Base-by-base conservation (phyloP, 2,888 invertebrate genomes). In the Pachliopta kotzebuea region DNA sequence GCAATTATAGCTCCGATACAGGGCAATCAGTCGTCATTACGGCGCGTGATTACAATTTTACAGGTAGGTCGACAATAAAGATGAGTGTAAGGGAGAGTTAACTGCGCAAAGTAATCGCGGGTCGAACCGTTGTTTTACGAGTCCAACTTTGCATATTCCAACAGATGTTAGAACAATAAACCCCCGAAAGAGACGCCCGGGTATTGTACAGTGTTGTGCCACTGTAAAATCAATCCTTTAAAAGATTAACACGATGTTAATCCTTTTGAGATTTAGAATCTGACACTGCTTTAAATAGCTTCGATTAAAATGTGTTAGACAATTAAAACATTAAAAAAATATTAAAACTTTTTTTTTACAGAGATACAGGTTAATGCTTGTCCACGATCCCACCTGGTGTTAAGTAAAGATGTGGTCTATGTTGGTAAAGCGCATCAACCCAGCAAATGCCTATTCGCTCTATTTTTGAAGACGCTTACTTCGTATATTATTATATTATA, bases 131-230 rank as follows among this genome's bases (percentile, higher is more conserved):
- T 80, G 82, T 79, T 90, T 88, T 90, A 88, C 80, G 85, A 84
- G 72, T 76, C 75, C 73, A 77, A 85, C 82, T 89, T 89, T 86
- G 88, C 89, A 89, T 89, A 87, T 82, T 80, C 85, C 81, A 77
- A 79, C 89, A 88, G 88, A 86, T 89, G 90, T 80, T 85, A 72
- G 79, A 76, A 84, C 83, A 84, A 85, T 88, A 86, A 88, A 87
- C 80, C 45, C 26, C 79, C 76, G 72, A 81, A 81, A 79, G 80
- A 81, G 81, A 76, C 79, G 79, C 80, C 70, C 71, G 83, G 78
- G 81, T 77, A 77, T 71, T 72, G 70, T 71, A 67, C 67, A 31
- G n/a, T 57, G 55, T 53, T 42, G 56, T 56, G 56, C 21, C 53
- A 58, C 21, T 65, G 58, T 72, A 74, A 80, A 81, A 80, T 79